Base-by-base conservation (phyloP, 1,140 invertebrate species). In the Drosophila ogumai region DNA sequence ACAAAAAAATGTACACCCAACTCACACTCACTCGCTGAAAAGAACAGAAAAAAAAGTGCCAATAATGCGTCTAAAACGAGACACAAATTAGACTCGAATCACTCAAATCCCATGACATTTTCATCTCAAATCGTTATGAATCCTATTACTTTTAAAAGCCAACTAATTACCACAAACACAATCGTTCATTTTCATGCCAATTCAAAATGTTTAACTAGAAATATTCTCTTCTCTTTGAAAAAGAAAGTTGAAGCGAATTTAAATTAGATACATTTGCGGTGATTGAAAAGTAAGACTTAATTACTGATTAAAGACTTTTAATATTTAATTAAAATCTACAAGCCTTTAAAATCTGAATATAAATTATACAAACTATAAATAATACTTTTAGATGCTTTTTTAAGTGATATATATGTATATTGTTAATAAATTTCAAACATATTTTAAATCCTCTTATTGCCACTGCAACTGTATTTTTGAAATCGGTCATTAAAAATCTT, bases 31-130 rank as follows among this genome's bases (percentile, higher is more conserved):
- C 56, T 65, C 41, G 59, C 68, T 46, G 41, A 82, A 44, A 38
- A 34, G 17, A 64, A 43, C 43, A 52, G 59, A 55, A 78, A 56
- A 28, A 31, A 43, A 64, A 61, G 78, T 86, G 82, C 79, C 82
- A 87, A 87, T 79, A 81, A 85, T 85, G 76, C 76, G 80, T 56
- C 36, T 19, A 25, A 10, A 40, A 40, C 46, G 12, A 55, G 7
- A 41, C 22, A 31, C 41, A 52, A 65, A 43, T 41, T 13, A 60
- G 63, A 76, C 32, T 38, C 13, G 25, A 44, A 40, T 55, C 57
- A 60, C 9, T 64, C 34, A 31, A 19, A 36, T 41, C n/a, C 4
- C 1, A 0, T 25, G 31, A 67, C 34, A 17, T 60, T 47, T 38
- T 36, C 68, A 54, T 40, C 13, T 36, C 0, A 12, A 49, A 61